Evolutionary conservation across 2,888 invertebrate genomes (phyloP).

Genomic region (Cephus sareptanus): DNA sequence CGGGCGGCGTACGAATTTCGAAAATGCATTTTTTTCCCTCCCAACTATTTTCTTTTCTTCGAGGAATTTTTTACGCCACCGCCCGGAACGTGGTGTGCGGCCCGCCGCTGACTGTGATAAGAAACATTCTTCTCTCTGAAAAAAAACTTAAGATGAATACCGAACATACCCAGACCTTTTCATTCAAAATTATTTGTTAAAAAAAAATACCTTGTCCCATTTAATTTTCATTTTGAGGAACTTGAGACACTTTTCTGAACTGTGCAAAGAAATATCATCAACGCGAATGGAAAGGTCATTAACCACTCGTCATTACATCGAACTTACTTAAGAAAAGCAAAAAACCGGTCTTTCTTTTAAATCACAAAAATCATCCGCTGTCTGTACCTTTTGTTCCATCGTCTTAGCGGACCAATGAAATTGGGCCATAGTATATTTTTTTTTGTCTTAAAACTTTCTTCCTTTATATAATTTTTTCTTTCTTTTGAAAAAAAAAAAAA

Average conservation of each 20-base stretch:
- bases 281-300: too few relatives aligned
- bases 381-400: slow-evolving; percentile 23
- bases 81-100: slow-evolving; percentile 26
- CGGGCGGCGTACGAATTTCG: slow-evolving; percentile 2
- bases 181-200: too few relatives aligned
- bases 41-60: background rate
- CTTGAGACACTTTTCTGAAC: background rate
- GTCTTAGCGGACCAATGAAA: slow-evolving; percentile 49
- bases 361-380: too few relatives aligned
- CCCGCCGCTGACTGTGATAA: slow-evolving; percentile 63
- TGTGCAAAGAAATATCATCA: too few relatives aligned
- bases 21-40: background rate
- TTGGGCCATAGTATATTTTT: slow-evolving; percentile 39
- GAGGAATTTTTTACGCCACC: slow-evolving; percentile 23
- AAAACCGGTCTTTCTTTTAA: background rate
- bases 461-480: background rate
- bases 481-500: background rate
- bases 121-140: slow-evolving; percentile 50
- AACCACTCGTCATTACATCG: too few relatives aligned
- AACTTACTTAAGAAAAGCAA: too few relatives aligned
- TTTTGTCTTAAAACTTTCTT: slow-evolving; percentile 10
- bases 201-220: too few relatives aligned
- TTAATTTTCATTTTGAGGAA: slow-evolving; percentile 15
- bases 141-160: slow-evolving; percentile 28
- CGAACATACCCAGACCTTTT: too few relatives aligned